Conservation (phyloP, 2,888 invertebrate species). For the Phengaris alcon region DNA sequence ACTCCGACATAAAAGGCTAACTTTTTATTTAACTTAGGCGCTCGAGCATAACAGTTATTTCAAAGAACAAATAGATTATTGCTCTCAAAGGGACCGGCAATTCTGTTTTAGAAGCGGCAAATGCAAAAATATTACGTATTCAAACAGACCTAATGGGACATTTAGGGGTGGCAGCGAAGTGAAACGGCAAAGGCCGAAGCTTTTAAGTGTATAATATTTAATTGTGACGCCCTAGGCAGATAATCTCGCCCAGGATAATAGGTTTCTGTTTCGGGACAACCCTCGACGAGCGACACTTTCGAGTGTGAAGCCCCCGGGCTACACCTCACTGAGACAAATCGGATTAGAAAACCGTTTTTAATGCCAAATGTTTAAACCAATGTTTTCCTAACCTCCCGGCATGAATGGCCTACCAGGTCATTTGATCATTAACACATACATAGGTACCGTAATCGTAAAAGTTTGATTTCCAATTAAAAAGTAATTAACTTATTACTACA, state of each 20-base stretch:
- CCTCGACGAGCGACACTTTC: conserved; percentile 74
- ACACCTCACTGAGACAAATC: conserved; percentile 73
- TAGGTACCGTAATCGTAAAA: not conserved
- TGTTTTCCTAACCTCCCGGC: conserved; percentile 34
- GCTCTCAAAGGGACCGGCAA: conserved; percentile 78
- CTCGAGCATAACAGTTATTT: conserved; percentile 75
- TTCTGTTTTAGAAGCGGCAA: conserved; percentile 76
- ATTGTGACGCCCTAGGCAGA: conserved; percentile 80
- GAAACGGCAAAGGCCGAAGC: conserved; percentile 80
- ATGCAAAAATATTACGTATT: conserved; percentile 80
- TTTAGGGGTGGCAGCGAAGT: conserved; percentile 79
- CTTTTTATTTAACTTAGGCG: conserved; percentile 67
- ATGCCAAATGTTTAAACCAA: conserved; percentile 56
- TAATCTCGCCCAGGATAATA: conserved; percentile 81
- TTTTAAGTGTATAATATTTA: conserved; percentile 81
- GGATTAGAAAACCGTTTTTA: conserved; percentile 71
- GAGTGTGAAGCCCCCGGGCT: conserved; percentile 72
- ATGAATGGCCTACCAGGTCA: not conserved
- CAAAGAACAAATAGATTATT: conserved; percentile 79
- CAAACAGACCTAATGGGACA: conserved; percentile 80
- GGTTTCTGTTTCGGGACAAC: conserved; percentile 79
- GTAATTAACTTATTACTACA: not conserved
- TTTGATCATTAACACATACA: not conserved
- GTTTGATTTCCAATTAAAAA: not conserved
- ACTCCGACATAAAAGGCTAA: conserved; percentile 57